phyloP scores from a whole-genome alignment of 1,140 invertebrate genomes.

The Zophobas atratus region DNA sequence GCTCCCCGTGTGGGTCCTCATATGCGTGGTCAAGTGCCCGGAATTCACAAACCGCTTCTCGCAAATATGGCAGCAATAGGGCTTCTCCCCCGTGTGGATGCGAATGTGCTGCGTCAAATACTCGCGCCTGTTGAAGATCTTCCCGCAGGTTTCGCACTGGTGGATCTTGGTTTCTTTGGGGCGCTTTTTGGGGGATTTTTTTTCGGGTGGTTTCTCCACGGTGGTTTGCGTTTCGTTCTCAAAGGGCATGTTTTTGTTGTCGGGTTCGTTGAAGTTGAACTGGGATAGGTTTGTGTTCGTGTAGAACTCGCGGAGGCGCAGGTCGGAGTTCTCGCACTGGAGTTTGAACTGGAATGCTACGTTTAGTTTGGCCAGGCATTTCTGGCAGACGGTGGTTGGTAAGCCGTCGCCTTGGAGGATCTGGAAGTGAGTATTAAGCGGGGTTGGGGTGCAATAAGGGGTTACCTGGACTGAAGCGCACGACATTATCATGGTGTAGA shows the following conservation, averaged over 20 bases:
- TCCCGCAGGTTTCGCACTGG: conserved; percentile 58
- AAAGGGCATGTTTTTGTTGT: neutral
- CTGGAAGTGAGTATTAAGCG: conserved; percentile 61
- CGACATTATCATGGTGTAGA: conserved; percentile 56
- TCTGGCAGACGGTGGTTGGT: conserved; percentile 67
- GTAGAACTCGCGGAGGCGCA: conserved; percentile 61
- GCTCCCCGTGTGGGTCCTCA: conserved; percentile 68
- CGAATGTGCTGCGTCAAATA: conserved; percentile 57
- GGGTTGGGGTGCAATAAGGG: neutral
- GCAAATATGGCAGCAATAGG: conserved; percentile 58
- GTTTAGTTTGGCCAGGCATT: conserved; percentile 66
- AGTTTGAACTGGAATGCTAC: conserved; percentile 68
- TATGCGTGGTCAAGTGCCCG: conserved; percentile 63
- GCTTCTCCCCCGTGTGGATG: conserved; percentile 58
- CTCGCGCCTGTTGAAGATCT: conserved; percentile 56
- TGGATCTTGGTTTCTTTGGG: conserved; percentile 54
- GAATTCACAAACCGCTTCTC: conserved; percentile 56
- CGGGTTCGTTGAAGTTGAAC: conserved; percentile 20
- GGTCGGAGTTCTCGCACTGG: conserved; percentile 68
- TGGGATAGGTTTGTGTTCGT: conserved; percentile 17
- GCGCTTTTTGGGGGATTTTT: conserved; percentile 30
- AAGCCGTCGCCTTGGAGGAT: conserved; percentile 68
- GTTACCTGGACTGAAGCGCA: conserved; percentile 56
- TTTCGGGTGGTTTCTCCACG: neutral
- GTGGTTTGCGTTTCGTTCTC: neutral